phyloP scores from a whole-genome alignment of 1,140 invertebrate species.

The Cepaea nemoralis region DNA sequence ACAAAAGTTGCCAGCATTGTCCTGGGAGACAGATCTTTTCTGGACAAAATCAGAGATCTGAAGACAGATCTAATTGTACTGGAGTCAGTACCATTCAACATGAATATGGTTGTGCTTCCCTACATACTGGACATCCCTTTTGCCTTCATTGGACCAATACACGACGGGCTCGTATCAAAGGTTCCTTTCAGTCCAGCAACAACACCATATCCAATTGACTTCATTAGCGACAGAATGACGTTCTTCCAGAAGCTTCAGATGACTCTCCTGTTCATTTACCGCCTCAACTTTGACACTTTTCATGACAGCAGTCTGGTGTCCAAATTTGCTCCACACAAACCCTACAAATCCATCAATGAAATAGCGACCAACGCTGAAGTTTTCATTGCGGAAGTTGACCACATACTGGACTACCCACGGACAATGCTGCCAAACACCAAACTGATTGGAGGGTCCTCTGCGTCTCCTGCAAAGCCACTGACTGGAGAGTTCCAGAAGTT shows the following conservation, averaged over 20 bases:
- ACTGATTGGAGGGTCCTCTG: constrained; percentile 51
- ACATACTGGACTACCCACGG: constrained; percentile 47
- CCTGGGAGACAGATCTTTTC: constrained; percentile 20
- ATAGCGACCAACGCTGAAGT: constrained; percentile 33
- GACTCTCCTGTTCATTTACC: background rate
- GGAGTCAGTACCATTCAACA: constrained; percentile 20
- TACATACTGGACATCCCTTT: constrained; percentile 43
- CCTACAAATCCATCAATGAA: constrained; percentile 14
- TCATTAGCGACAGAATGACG: constrained; percentile 31
- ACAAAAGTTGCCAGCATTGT: too few species aligned
- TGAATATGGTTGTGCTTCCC: constrained; percentile 35
- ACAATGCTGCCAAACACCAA: constrained; percentile 50
- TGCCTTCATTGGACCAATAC: constrained; percentile 29
- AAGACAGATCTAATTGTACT: constrained; percentile 39
- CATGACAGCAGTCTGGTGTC: background rate
- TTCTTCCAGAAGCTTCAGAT: constrained; percentile 31
- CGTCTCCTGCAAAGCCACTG: constrained; percentile 39
- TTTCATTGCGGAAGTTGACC: constrained; percentile 48
- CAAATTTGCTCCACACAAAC: constrained; percentile 36
- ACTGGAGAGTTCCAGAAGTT: constrained; percentile 34
- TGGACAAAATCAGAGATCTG: background rate
- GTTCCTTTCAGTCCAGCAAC: constrained; percentile 12
- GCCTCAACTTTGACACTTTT: background rate
- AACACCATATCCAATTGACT: background rate
- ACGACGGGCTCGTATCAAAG: background rate